phyloP scores from a whole-genome alignment of 2,113 vertebrate genomes.

The Osmerus eperlanus region DNA sequence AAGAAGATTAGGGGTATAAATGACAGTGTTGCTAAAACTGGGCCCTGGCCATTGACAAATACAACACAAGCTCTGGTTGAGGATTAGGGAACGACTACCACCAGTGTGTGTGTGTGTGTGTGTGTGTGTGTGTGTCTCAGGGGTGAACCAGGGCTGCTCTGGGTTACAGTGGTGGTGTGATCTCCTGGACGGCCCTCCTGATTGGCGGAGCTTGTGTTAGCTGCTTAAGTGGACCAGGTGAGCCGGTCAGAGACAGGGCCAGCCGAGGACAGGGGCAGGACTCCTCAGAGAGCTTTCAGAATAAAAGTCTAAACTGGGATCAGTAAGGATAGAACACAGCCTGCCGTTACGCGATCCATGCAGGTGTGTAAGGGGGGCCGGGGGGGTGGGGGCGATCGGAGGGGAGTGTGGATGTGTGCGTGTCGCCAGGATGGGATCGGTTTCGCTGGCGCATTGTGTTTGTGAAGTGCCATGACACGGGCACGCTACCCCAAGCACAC shows the following conservation, averaged over 20 bases:
- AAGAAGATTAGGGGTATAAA: slow-evolving; percentile 56
- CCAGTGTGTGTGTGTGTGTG: slow-evolving; percentile 6
- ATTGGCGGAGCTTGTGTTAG: neutral
- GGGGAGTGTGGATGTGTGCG: slow-evolving; percentile 8
- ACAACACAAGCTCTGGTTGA: slow-evolving; percentile 26
- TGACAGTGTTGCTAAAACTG: slow-evolving; percentile 42
- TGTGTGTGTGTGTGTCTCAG: neutral
- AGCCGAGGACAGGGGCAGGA: slow-evolving; percentile 22
- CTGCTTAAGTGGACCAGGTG: neutral
- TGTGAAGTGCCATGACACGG: slow-evolving; percentile 15
- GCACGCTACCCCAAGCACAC: neutral
- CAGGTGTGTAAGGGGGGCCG: slow-evolving; percentile 9
- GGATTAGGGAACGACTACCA: slow-evolving; percentile 30
- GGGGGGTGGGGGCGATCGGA: neutral
- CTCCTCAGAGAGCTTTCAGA: slow-evolving; percentile 39
- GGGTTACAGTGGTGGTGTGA: slow-evolving; percentile 15
- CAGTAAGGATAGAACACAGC: slow-evolving; percentile 7
- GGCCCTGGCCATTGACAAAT: slow-evolving; percentile 22
- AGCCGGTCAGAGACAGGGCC: no score
- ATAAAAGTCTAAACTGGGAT: slow-evolving; percentile 51
- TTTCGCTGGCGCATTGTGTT: slow-evolving; percentile 44
- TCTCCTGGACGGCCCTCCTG: neutral
- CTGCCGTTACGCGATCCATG: slow-evolving; percentile 50
- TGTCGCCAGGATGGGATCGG: slow-evolving; percentile 37
- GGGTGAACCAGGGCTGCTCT: slow-evolving; percentile 17